Conservation (phyloP, 2,888 invertebrate genomes). For the Oxystoma pomonae region DNA sequence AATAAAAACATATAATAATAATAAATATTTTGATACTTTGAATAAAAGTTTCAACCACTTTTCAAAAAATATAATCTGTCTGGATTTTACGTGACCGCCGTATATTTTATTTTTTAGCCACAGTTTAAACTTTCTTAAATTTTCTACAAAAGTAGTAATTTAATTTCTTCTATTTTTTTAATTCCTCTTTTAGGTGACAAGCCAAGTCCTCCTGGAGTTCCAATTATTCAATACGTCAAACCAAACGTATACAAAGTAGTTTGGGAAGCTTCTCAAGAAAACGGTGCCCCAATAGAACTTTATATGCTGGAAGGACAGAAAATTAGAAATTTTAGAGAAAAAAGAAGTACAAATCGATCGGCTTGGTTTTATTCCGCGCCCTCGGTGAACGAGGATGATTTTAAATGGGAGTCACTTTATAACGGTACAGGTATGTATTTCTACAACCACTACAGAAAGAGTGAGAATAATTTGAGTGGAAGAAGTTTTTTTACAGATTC, state of each 20-base stretch:
- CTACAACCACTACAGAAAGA: too few species aligned
- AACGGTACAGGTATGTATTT: conserved; percentile 75
- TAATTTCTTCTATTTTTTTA: too few species aligned
- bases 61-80: too few species aligned
- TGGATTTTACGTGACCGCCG: too few species aligned
- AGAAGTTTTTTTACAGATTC: background rate
- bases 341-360: conserved; percentile 42
- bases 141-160: too few species aligned
- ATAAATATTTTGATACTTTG: too few species aligned
- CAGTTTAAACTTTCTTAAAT: too few species aligned
- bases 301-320: conserved; percentile 72
- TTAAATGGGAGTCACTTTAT: conserved; percentile 63
- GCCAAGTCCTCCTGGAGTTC: conserved; percentile 74
- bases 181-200: conserved; percentile 65
- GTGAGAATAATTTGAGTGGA: too few species aligned
- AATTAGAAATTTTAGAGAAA: conserved; percentile 37
- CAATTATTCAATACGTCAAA: conserved; percentile 68
- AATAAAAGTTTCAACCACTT: too few species aligned
- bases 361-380: conserved; percentile 45
- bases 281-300: conserved; percentile 68
- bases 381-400: conserved; percentile 56
- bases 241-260: conserved; percentile 72
- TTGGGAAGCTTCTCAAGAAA: conserved; percentile 75
- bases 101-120: too few species aligned
- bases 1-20: too few species aligned